A percentile compares a stretch with the other conserved stretches of the same genome.
Conservation (phyloP, 1,140 invertebrate genomes). For the Octopus bimaculoides region DNA sequence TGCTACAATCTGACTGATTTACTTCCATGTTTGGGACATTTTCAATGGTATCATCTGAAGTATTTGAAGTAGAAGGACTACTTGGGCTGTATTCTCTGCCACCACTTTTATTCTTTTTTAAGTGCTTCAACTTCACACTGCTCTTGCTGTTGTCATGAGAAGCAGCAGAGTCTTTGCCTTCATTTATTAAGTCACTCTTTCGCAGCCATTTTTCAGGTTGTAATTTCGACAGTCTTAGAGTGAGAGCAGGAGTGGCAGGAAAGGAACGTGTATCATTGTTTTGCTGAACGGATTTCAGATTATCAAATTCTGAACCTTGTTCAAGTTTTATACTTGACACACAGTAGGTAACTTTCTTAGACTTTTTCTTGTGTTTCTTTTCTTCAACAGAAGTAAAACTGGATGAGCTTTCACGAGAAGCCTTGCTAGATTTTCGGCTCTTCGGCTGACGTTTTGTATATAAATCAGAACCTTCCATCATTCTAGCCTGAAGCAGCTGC, state of each 20-base stretch:
- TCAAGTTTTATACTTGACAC: no score
- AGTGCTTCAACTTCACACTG: neutral
- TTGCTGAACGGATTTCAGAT: no score
- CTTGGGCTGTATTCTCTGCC: neutral
- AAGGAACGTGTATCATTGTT: no score
- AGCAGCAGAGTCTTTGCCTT: no score
- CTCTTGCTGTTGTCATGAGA: neutral
- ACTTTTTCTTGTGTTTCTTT: no score
- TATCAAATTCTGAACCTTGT: no score
- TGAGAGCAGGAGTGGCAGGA: neutral
- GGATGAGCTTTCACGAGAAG: no score
- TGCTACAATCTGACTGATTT: neutral
- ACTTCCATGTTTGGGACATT: neutral
- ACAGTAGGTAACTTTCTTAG: no score
- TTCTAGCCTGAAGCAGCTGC: neutral
- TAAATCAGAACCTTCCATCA: neutral
- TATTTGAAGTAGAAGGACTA: neutral
- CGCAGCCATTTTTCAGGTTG: neutral
- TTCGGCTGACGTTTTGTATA: neutral
- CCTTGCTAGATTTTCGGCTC: neutral
- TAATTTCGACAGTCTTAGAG: neutral
- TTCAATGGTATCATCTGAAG: neutral
- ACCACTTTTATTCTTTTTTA: neutral
- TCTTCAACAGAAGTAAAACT: no score
- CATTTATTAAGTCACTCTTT: neutral